These are phyloP conservation scores for Nannobrachium achirus DNA, from an alignment of 2,113 vertebrate genomes.

Conservation along the genomic window DNA sequence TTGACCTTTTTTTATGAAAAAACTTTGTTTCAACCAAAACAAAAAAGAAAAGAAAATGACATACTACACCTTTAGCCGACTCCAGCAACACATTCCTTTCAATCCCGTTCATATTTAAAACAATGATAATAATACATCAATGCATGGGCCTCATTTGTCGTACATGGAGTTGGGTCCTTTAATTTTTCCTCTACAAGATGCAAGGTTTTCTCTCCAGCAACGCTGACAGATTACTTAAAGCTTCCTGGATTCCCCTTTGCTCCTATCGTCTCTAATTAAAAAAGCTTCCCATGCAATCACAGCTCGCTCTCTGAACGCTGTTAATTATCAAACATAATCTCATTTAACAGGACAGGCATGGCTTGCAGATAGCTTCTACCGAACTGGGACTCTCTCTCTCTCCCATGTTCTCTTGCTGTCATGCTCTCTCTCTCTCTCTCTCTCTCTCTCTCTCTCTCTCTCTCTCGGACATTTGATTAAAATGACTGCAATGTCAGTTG, in stretches of 20 bases:
- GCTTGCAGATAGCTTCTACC: background rate
- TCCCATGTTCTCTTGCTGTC: background rate
- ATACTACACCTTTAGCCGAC: too few relatives aligned
- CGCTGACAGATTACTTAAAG: background rate
- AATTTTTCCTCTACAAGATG: background rate
- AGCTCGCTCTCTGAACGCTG: background rate
- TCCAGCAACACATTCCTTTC: too few relatives aligned
- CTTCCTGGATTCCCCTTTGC: background rate
- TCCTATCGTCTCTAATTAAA: constrained; percentile 7
- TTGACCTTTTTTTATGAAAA: too few relatives aligned
- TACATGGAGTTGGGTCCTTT: too few relatives aligned
- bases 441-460: background rate
- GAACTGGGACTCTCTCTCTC: background rate
- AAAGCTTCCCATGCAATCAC: constrained; percentile 3
- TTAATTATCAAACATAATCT: constrained; percentile 29
- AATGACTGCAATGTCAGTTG: too few relatives aligned
- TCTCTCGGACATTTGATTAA: too few relatives aligned
- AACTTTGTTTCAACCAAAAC: too few relatives aligned
- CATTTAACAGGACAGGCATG: background rate
- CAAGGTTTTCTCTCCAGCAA: background rate
- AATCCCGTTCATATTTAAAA: too few relatives aligned
- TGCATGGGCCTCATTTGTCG: too few relatives aligned
- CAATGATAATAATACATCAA: too few relatives aligned
- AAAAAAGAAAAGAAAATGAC: too few relatives aligned
- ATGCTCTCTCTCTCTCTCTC: background rate